These are phyloP conservation scores for Dufourea novaeangliae DNA, from an alignment of 1,140 invertebrate species.

Conservation along the genomic window DNA sequence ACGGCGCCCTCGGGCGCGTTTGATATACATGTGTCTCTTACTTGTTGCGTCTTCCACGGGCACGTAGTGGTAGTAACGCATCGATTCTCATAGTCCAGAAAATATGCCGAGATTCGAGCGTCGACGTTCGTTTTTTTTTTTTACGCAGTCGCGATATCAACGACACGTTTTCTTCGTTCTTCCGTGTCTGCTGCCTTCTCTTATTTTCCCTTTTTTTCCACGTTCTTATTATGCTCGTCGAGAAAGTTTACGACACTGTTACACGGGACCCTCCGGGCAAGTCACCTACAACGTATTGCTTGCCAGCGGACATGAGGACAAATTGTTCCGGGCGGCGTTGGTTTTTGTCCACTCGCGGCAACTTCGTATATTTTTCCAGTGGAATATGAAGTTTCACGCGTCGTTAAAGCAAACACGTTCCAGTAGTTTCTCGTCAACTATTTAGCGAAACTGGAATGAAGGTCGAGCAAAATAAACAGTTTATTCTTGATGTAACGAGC, in stretches of 20 bases:
- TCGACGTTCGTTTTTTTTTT: neutral
- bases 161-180: neutral
- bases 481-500: constrained; percentile 18
- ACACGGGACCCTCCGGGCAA: too few species aligned
- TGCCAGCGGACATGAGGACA: neutral
- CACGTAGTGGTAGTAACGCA: neutral
- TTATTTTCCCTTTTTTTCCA: too few species aligned
- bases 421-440: too few species aligned
- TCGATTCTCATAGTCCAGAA: neutral
- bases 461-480: too few species aligned
- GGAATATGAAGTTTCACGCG: neutral
- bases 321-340: neutral
- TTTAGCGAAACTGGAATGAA: too few species aligned
- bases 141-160: neutral
- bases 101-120: neutral
- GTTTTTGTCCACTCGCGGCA: neutral
- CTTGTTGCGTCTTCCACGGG: neutral
- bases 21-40: neutral
- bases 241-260: neutral
- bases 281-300: too few species aligned
- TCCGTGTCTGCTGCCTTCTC: too few species aligned
- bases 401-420: too few species aligned
- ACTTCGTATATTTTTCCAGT: neutral
- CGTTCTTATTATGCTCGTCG: neutral
- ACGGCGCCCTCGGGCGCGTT: neutral